Percentiles rank a stretch among this genome's conserved stretches.
Conservation (phyloP, 2,113 vertebrate genomes). For the Tachysurus fulvidraco region DNA sequence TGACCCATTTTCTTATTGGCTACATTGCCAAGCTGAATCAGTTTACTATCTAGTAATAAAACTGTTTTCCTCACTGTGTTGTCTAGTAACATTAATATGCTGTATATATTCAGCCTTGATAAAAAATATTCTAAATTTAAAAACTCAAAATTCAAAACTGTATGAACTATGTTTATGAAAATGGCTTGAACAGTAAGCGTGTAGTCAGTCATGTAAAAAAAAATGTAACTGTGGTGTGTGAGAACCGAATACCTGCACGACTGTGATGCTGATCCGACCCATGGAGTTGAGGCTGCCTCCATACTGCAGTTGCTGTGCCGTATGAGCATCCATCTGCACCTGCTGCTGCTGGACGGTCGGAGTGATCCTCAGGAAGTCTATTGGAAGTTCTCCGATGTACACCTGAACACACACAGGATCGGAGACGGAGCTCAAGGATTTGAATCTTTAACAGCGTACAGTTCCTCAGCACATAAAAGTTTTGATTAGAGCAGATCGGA, state of each 20-base stretch:
- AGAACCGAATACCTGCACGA: slow-evolving; percentile 85
- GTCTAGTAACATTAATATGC: background rate
- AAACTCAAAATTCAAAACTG: no score
- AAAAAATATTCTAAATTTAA: no score
- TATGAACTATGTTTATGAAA: no score
- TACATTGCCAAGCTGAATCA: no score
- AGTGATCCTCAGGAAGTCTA: slow-evolving; percentile 92
- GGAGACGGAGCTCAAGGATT: background rate
- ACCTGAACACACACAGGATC: slow-evolving; percentile 77
- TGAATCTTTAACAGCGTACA: background rate
- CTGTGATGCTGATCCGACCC: slow-evolving; percentile 92
- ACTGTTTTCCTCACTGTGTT: background rate
- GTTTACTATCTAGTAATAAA: no score
- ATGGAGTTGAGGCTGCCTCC: slow-evolving; percentile 82
- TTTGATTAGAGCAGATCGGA: background rate
- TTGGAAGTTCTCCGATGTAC: slow-evolving; percentile 91
- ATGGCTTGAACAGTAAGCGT: no score
- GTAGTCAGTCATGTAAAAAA: no score
- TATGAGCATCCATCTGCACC: slow-evolving; percentile 90
- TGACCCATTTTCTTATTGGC: no score
- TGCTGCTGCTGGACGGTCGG: slow-evolving; percentile 94
- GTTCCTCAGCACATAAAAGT: background rate
- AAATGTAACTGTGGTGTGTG: background rate
- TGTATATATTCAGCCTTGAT: no score
- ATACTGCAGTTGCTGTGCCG: slow-evolving; percentile 90